Conservation (phyloP, 2,797 vertebrate genomes). For the Garrulus glandarius region DNA sequence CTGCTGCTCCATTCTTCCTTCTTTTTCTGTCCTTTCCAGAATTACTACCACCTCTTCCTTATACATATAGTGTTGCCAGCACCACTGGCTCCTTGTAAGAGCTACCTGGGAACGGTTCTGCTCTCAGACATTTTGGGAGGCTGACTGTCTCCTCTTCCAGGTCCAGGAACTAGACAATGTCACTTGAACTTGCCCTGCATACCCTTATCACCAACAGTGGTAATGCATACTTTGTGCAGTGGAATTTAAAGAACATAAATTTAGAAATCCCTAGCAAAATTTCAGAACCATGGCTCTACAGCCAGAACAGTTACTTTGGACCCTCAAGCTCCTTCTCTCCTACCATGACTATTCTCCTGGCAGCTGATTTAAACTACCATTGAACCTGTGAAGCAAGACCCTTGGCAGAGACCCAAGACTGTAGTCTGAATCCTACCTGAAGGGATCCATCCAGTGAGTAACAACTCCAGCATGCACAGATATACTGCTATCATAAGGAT, state of each 20-base stretch:
- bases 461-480: background rate
- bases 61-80: background rate
- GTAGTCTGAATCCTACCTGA: background rate
- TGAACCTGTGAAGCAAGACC: background rate
- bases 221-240: background rate
- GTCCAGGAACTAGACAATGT: background rate
- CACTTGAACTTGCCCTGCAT: background rate
- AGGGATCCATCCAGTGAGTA: background rate
- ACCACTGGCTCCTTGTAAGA: background rate
- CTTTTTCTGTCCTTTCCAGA: background rate
- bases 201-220: background rate
- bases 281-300: background rate
- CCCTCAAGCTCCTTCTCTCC: background rate
- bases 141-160: background rate
- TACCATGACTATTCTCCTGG: background rate
- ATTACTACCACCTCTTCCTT: background rate
- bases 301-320: background rate
- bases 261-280: background rate
- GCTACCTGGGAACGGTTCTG: background rate
- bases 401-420: background rate
- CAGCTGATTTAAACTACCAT: background rate
- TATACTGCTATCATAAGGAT: background rate
- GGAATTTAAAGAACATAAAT: background rate
- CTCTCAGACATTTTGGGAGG: background rate
- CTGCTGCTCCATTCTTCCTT: background rate